Base-by-base conservation (phyloP, 2,113 vertebrate species). In the Limnothrissa miodon region DNA sequence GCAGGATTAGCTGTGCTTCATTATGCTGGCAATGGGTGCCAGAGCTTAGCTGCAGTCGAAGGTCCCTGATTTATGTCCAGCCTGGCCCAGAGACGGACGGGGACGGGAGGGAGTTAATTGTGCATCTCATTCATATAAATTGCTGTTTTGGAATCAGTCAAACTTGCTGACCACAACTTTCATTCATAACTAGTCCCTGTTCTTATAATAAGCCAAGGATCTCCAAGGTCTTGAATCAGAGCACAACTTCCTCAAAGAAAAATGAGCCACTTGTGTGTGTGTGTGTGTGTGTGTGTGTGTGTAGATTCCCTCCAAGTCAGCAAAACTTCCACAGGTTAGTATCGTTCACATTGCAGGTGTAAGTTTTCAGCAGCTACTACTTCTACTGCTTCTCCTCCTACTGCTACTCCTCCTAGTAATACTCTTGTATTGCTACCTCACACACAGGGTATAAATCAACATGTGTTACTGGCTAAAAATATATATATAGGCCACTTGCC, bases 111-210 rank as follows among this genome's bases (percentile, higher is more conserved):
- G 78, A 79, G 21, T 80, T 45, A 82, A 83, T 74, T 48, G 78
- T 62, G 45, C 56, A 70, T 51, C 70, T 80, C 62, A 59, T 80
- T 80, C 46, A 83, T 62, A 85, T 78, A 39, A 84, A 87, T 79
- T 36, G 17, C 45, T 78, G 66, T 45, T 79, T 44, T 53, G 51
- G 78, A 80, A 23, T 39, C 56, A 5, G 66, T 15, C 56, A 48
- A 45, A 46, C 25, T 66, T 56, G 83, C 51, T 81, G 79, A 85
- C 39, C 39, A 74, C 62, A 70, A 70, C 62, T 70, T 36, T 70
- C 29, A 70, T 70, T 70, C 62, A 70, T 0, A 74, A 15, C 33
- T 74, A 74, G n/a, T 29, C 59, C 59, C 59, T 11, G 23, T 62
- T 62, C 29, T 36, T 36, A 33, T 74, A 15, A 74, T 74, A 33